A percentile compares a stretch with the other conserved stretches of the same genome.
These are phyloP conservation scores for Drosophila anomelani DNA, from an alignment of 2,888 invertebrate genomes.

Conservation along the genomic window DNA sequence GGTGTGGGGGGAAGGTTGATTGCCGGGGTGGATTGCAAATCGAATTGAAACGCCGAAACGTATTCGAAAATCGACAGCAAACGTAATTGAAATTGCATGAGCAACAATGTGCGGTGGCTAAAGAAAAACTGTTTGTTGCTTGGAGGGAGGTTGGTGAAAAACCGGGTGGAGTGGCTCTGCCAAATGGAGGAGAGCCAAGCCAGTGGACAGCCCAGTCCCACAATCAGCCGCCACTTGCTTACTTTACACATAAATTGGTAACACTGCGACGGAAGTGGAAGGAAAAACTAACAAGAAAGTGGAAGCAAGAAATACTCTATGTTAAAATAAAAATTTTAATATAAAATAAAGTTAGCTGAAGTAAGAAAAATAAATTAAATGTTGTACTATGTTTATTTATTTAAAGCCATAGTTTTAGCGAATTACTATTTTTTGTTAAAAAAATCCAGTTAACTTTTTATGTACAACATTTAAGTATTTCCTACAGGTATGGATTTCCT, in stretches of 20 bases:
- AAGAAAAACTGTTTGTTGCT: not conserved
- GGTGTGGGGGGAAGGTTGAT: constrained; percentile 9
- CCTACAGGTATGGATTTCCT: too few species aligned
- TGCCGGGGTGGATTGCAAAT: constrained; percentile 68
- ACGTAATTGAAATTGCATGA: constrained; percentile 83
- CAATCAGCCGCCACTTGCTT: constrained; percentile 18
- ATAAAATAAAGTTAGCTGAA: not conserved
- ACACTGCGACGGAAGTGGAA: constrained; percentile 48
- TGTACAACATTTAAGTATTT: too few species aligned
- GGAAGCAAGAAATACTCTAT: constrained; percentile 1
- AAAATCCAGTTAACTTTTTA: not conserved
- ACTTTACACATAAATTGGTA: constrained; percentile 73
- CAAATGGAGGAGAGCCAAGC: constrained; percentile 34
- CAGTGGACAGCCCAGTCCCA: constrained; percentile 44
- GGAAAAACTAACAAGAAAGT: constrained; percentile 10
- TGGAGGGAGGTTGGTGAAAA: constrained; percentile 1
- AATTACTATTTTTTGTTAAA: not conserved
- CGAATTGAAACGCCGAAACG: constrained; percentile 75
- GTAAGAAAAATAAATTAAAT: too few species aligned
- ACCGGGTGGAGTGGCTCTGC: constrained; percentile 13
- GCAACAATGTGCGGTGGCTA: constrained; percentile 68
- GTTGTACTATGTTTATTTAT: not conserved
- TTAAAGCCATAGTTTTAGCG: not conserved
- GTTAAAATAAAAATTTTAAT: not conserved
- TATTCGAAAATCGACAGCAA: constrained; percentile 80